Percentiles rank a stretch among this genome's conserved stretches.
Conservation (phyloP, 2,888 invertebrate genomes). For the Polyommatus iphigenia region DNA sequence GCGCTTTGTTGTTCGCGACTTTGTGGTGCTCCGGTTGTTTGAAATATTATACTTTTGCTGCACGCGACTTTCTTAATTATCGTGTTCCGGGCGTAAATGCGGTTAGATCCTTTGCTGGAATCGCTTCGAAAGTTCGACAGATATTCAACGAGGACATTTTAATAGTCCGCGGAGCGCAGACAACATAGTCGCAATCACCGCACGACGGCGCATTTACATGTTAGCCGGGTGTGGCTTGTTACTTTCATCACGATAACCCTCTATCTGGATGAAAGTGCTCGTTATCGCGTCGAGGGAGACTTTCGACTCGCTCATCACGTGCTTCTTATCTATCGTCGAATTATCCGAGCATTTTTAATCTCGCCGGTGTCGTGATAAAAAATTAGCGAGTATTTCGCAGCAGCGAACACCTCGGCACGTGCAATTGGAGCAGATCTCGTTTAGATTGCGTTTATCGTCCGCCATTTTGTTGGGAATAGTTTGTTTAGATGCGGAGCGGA, state of each 20-base stretch:
- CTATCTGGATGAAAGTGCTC: slow-evolving; percentile 11
- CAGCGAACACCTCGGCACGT: slow-evolving; percentile 10
- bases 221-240: slow-evolving; percentile 4
- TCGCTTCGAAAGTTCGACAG: not conserved
- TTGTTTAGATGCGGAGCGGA: slow-evolving; percentile 3
- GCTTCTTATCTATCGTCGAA: slow-evolving; percentile 8
- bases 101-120: not conserved
- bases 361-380: slow-evolving; percentile 5
- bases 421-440: slow-evolving; percentile 26
- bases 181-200: slow-evolving; percentile 11
- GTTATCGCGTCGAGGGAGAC: slow-evolving; percentile 18
- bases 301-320: slow-evolving; percentile 7
- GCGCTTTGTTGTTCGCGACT: slow-evolving; percentile 25
- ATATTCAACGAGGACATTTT: not conserved
- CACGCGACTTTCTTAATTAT: slow-evolving; percentile 13
- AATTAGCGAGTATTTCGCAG: not conserved
- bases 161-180: not conserved
- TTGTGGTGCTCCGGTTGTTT: not conserved
- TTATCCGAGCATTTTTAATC: slow-evolving; percentile 16
- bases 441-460: slow-evolving; percentile 25
- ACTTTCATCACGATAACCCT: slow-evolving; percentile 21
- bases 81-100: not conserved
- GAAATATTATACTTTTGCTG: slow-evolving; percentile 19
- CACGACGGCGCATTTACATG: slow-evolving; percentile 21
- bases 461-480: slow-evolving; percentile 21